These are phyloP conservation scores for Echinometra lucunter DNA, from an alignment of 53 echinoderm and acorn worm genomes.

Conservation along the genomic window DNA sequence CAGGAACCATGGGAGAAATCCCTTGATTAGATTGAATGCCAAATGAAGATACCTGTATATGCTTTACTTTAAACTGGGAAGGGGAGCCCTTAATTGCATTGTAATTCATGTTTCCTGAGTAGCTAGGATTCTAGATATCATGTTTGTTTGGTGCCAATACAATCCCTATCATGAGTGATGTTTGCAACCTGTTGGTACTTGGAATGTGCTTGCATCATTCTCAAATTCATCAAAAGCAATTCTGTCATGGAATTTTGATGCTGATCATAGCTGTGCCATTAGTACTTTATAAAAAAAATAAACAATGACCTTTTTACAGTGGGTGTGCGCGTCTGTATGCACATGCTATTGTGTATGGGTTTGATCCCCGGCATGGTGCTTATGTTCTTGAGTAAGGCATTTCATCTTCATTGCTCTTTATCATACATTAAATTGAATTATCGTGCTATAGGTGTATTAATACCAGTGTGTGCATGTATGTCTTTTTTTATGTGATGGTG, in stretches of 20 bases:
- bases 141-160: neutral
- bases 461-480: no score
- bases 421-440: no score
- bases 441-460: no score
- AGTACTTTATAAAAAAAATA: neutral
- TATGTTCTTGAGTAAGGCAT: no score
- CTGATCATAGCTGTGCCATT: neutral
- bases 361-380: no score
- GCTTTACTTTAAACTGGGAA: conserved; percentile 24
- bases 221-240: neutral
- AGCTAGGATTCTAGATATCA: conserved; percentile 4
- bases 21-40: neutral
- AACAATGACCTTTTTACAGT: neutral
- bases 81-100: conserved; percentile 40
- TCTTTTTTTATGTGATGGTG: no score
- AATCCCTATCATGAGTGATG: neutral
- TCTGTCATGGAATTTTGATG: neutral
- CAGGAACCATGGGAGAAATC: conserved; percentile 18
- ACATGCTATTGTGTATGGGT: no score
- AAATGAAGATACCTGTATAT: conserved; percentile 47
- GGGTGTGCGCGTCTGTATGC: no score
- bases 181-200: neutral
- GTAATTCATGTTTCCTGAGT: conserved; percentile 40
- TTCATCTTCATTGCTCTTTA: no score
- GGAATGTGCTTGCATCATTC: neutral